Base-by-base conservation (phyloP, 2,888 invertebrate genomes). In the Trachelus stipa region DNA sequence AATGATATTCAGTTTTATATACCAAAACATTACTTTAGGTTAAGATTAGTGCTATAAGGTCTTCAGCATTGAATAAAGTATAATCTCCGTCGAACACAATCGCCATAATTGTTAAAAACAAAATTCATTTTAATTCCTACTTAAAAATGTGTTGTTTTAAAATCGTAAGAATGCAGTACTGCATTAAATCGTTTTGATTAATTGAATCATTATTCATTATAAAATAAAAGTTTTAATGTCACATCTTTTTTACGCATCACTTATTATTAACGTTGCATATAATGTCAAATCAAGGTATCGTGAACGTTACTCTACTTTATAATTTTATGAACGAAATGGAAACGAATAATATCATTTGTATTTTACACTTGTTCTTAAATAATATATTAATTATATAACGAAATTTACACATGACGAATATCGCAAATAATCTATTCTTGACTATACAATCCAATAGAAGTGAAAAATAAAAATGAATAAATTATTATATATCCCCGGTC, bases 1-100 rank as follows among this genome's bases (percentile, higher is more conserved):
- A 91, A 90, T 91, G 91, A 91, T 91, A 91, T 87, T 89, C 90
- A 82, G 81, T 91, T 78, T 85, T 89, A 77, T 91, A 91, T 80
- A 87, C 87, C 78, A 89, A 87, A 81, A 85, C 84, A 80, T 80
- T 85, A 82, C 84, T 83, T 75, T 89, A 89, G 75, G 82, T 75
- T 81, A 79, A 79, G 33, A 77, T 23, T 1, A 34, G 76, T 78
- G 76, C 75, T 75, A 23, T 56, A 56, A 56, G 56, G 23, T 56
- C 56, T 56, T 56, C 56, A 9, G 23, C 56, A 56, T 23, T 56
- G 56, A 56, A 56, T 56, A 56, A 56, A 56, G 23, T 56, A 56
- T 56, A 56, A 56, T 56, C 23, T 56, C 23, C 56, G 23, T 56
- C 23, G 23, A 56, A 56, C 56, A 56, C 2, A 23, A 56, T 56